These are phyloP conservation scores for Vimba vimba DNA, from an alignment of 2,113 vertebrate genomes.

Conservation along the genomic window DNA sequence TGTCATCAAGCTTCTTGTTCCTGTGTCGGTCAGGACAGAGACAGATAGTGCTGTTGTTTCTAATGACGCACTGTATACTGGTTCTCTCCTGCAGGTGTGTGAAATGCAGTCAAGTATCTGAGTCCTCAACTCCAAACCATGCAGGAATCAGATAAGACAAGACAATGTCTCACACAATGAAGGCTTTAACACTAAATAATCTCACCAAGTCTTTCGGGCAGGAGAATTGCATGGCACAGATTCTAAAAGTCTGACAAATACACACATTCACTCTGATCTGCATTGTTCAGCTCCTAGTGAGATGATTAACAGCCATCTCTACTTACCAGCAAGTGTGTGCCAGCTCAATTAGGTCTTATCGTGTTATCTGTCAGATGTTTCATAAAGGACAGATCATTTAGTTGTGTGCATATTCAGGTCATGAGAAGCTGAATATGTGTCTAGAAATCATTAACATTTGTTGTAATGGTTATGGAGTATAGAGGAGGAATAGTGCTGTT, in stretches of 20 bases:
- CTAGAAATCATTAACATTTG: not conserved
- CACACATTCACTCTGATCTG: not conserved
- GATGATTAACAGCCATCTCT: constrained; percentile 19
- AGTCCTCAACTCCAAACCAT: not conserved
- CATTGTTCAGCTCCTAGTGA: not conserved
- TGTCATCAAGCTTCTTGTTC: not conserved
- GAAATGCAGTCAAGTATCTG: not conserved
- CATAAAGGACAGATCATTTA: constrained; percentile 9
- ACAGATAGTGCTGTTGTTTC: not conserved
- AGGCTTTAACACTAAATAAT: not conserved
- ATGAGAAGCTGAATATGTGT: not conserved
- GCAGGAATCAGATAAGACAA: constrained; percentile 9
- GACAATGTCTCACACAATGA: not conserved
- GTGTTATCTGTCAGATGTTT: not conserved
- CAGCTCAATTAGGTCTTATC: constrained; percentile 22
- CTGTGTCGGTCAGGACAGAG: not conserved
- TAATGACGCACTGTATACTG: not conserved
- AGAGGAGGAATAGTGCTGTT: not conserved
- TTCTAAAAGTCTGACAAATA: constrained; percentile 42
- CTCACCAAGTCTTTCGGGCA: not conserved
- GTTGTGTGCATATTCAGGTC: not conserved
- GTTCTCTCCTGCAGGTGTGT: not conserved
- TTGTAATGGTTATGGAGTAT: not conserved
- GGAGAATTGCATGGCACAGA: constrained; percentile 20
- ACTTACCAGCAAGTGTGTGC: not conserved